Percentiles rank a stretch among this genome's conserved stretches.
These are phyloP conservation scores for Capra hircus DNA, from an alignment of 2,113 vertebrate genomes.

Conservation along the genomic window DNA sequence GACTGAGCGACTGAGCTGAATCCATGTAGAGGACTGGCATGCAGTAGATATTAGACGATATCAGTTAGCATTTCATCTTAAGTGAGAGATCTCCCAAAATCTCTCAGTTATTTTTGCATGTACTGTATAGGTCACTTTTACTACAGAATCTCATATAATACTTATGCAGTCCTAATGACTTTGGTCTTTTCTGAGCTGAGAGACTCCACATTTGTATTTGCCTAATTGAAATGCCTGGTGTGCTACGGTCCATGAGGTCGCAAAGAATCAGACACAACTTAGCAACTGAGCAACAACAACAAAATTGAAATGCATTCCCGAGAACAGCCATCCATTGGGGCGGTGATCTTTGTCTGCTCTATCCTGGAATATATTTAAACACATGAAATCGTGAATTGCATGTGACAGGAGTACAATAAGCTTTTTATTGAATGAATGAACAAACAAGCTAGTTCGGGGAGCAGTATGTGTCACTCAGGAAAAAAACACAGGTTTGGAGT, in stretches of 20 bases:
- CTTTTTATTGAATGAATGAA: background rate
- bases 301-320: background rate
- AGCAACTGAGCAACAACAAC: background rate
- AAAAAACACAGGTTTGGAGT: background rate
- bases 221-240: background rate
- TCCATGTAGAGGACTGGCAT: background rate
- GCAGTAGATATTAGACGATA: background rate
- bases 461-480: background rate
- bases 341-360: background rate
- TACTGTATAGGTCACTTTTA: background rate
- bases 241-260: background rate
- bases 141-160: background rate
- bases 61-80: background rate
- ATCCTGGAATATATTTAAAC: background rate
- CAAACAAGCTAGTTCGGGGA: background rate
- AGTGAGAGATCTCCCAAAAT: background rate
- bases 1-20: background rate
- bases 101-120: background rate
- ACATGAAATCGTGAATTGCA: background rate
- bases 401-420: background rate
- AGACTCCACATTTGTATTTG: background rate
- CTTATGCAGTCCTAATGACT: background rate
- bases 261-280: background rate
- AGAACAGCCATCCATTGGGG: rapidly evolving
- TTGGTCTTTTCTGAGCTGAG: background rate